Base-by-base conservation (phyloP, 2,797 vertebrate genomes). In the Micropoecilia bifurca region DNA sequence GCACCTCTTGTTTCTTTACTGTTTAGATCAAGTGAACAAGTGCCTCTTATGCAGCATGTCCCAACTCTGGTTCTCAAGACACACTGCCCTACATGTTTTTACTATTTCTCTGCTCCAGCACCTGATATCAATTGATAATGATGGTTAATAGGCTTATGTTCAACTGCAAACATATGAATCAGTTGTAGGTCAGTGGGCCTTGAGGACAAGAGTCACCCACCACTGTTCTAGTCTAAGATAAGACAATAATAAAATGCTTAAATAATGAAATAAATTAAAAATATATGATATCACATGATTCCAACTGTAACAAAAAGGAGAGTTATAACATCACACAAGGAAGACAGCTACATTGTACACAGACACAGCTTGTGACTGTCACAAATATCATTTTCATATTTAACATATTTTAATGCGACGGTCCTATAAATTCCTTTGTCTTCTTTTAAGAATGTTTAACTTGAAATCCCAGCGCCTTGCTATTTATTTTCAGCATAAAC, bases 201-300 rank as follows among this genome's bases (percentile, higher is more conserved):
- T 18, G 47, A 20, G 47, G 18, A 48, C 47, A 18, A 48, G 6
- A 4, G 47, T 48, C 47, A 86, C 74, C 76, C 43, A 74, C 77
- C 83, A 66, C 77, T 82, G 80, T 76, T 80, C 76, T 71, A 48
- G 12, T 71, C 50, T 28, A 66, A 81, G 76, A 81, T 33, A 69
- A 80, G 74, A 83, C 80, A 82, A 76, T 84, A 84, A 92, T 39
- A 80, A 78, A 83, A 81, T 30, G 68, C 76, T 88, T 13, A 68
- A 22, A 68, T 41, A 68, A 68, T 22, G 6, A 43, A 43, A 69
- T 25, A 2, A 43, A 69, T 41, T 18, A 68, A 20, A 41, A 41
- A 68, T 41, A 13, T 69, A 6, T 69, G 43, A 28, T 68, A 41
- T 2, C 43, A 3, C 6, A 71, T 28, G 22, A 45, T 71, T 43